These are phyloP conservation scores for Climacteris rufus DNA, from an alignment of 2,113 vertebrate genomes.

Conservation along the genomic window DNA sequence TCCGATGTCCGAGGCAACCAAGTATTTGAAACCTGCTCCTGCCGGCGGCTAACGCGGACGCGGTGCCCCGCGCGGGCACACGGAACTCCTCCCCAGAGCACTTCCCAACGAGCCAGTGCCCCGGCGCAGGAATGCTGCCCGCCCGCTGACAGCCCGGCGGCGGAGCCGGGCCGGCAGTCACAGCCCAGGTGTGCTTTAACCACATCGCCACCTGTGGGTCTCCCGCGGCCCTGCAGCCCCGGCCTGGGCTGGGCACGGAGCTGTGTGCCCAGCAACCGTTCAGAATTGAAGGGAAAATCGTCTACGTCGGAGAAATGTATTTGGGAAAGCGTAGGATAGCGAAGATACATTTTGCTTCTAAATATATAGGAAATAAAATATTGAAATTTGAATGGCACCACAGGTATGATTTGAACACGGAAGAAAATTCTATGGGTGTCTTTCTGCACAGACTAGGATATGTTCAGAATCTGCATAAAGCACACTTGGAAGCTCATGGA, in stretches of 20 bases:
- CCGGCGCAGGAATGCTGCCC: neutral
- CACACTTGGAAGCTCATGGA: neutral
- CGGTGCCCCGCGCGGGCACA: neutral
- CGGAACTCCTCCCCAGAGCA: neutral
- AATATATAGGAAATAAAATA: neutral
- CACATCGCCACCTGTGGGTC: constrained; percentile 79
- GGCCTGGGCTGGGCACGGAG: neutral
- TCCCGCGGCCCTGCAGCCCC: constrained; percentile 48
- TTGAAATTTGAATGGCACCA: neutral
- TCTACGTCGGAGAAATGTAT: neutral
- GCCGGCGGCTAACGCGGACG: neutral
- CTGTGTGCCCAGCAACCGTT: accelerated
- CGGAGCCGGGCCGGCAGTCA: neutral
- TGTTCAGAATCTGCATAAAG: neutral
- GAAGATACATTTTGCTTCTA: neutral
- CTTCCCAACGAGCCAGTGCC: neutral
- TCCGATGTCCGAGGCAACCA: neutral
- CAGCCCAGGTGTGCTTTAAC: constrained; percentile 70
- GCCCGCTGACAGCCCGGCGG: neutral
- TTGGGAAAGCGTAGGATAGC: neutral
- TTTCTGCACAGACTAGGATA: neutral
- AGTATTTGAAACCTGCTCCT: neutral
- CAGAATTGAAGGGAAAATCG: neutral
- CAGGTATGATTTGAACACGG: neutral
- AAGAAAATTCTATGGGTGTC: neutral